Conservation (phyloP, 2,797 vertebrate species). For the Acanthurus lineatus region DNA sequence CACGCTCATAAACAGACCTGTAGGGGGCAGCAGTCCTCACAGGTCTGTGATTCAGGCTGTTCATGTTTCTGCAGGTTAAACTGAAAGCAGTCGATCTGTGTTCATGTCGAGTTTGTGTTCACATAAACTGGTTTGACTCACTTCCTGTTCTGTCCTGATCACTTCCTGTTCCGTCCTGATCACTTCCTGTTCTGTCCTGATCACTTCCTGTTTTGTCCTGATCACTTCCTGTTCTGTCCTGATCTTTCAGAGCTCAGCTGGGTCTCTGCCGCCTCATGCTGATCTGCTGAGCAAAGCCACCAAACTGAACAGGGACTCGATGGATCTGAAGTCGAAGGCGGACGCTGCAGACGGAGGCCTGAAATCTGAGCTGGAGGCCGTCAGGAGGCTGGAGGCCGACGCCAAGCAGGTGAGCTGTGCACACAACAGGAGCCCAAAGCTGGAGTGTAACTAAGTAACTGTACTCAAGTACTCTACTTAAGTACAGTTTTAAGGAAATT, state of each 20-base stretch:
- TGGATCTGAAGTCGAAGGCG: constrained; percentile 36
- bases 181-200: too few relatives aligned
- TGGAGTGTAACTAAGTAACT: background rate
- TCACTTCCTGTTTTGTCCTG: too few relatives aligned
- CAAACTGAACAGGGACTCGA: constrained; percentile 49
- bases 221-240: too few relatives aligned
- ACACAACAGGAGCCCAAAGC: background rate
- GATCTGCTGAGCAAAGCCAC: constrained; percentile 56
- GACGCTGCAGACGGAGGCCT: background rate
- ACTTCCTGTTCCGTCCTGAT: too few relatives aligned
- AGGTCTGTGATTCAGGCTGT: too few relatives aligned
- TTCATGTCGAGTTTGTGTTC: too few relatives aligned
- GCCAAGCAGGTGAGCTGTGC: constrained; percentile 70
- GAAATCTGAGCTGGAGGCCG: background rate
- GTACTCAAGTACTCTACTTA: background rate
- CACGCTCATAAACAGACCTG: too few relatives aligned
- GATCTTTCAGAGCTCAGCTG: constrained; percentile 53
- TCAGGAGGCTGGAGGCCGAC: constrained; percentile 3
- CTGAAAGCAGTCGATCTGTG: too few relatives aligned
- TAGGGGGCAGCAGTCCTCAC: too few relatives aligned
- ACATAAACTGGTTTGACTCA: too few relatives aligned
- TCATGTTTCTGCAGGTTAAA: too few relatives aligned
- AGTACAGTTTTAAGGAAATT: background rate
- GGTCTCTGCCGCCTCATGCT: constrained; percentile 20
- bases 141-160: too few relatives aligned